These are phyloP conservation scores for Anthonomus grandis DNA, from an alignment of 1,140 invertebrate species.

Conservation along the genomic window DNA sequence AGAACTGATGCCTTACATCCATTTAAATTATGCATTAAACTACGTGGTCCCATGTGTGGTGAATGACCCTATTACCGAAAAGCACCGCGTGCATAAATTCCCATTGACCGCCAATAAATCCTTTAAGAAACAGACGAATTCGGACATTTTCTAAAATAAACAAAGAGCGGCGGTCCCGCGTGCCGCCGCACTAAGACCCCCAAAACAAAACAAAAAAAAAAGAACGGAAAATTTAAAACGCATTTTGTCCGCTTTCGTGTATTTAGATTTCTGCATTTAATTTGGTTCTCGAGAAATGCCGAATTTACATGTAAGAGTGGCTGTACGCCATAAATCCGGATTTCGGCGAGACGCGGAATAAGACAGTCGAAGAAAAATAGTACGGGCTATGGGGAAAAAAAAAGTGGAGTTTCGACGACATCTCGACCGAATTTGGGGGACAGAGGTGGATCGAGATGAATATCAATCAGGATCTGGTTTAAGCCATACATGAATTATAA, in stretches of 20 bases:
- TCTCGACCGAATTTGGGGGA: too few species aligned
- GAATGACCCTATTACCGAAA: slow-evolving; percentile 11
- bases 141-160: slow-evolving; percentile 20
- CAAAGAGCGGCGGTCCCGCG: too few species aligned
- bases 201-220: slow-evolving; percentile 7
- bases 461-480: too few species aligned
- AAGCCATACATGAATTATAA: too few species aligned
- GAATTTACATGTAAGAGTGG: slow-evolving; percentile 35
- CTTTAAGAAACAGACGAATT: slow-evolving; percentile 1
- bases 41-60: too few species aligned
- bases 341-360: slow-evolving; percentile 21
- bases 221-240: slow-evolving; percentile 22
- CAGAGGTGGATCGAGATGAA: too few species aligned
- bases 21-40: too few species aligned
- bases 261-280: slow-evolving; percentile 34
- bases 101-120: slow-evolving; percentile 12
- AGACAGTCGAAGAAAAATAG: slow-evolving; percentile 35
- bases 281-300: slow-evolving; percentile 27
- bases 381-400: too few species aligned
- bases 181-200: slow-evolving; percentile 7
- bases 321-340: slow-evolving; percentile 33
- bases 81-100: slow-evolving; percentile 15
- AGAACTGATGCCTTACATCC: too few species aligned
- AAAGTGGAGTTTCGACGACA: too few species aligned
- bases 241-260: slow-evolving; percentile 27